Percentiles rank a stretch among this genome's conserved stretches.
Conservation (phyloP, 1,140 invertebrate genomes). For the Hirudo medicinalis region DNA sequence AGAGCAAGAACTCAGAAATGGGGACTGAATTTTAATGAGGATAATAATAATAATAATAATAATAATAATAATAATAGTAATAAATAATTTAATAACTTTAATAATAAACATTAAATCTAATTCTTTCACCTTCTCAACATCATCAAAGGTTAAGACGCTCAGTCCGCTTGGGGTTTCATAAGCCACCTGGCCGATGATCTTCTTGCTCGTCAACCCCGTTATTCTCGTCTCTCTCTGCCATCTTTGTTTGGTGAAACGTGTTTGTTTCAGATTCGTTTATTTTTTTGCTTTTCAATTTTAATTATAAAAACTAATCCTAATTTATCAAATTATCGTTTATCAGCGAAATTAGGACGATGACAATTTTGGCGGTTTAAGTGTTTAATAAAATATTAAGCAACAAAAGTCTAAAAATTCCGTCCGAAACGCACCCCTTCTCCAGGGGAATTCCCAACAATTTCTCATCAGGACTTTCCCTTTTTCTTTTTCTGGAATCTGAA, state of each 20-base stretch:
- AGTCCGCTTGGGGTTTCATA: conserved; percentile 75
- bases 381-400: too few species aligned
- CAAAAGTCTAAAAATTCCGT: background rate
- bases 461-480: conserved; percentile 41
- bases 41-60: conserved; percentile 6
- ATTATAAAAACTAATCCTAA: too few species aligned
- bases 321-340: too few species aligned
- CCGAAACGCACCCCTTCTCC: conserved; percentile 41
- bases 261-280: background rate
- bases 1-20: too few species aligned
- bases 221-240: conserved; percentile 82
- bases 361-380: too few species aligned
- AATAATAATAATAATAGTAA: background rate
- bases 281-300: too few species aligned
- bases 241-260: conserved; percentile 24
- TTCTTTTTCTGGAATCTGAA: conserved; percentile 30
- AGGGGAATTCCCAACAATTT: conserved; percentile 57
- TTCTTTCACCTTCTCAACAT: conserved; percentile 53
- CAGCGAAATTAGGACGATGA: too few species aligned
- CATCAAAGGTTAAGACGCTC: conserved; percentile 58
- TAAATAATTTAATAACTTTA: background rate
- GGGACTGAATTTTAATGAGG: too few species aligned
- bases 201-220: conserved; percentile 56
- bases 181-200: conserved; percentile 56
- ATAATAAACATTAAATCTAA: background rate